phyloP scores from a whole-genome alignment of 2,113 vertebrate species.

The Heloderma charlesbogerti region DNA sequence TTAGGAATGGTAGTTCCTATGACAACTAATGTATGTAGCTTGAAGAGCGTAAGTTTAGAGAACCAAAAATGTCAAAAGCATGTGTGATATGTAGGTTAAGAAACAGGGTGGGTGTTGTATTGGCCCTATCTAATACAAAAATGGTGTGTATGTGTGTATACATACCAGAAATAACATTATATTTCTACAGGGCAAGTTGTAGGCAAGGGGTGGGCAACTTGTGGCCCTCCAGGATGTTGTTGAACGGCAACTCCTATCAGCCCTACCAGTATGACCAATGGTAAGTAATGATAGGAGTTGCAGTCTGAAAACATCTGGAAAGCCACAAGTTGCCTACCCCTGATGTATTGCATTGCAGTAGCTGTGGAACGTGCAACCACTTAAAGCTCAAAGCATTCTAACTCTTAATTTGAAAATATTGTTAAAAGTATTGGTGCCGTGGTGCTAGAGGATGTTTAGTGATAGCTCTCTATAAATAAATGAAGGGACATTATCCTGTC shows the following conservation, averaged over 20 bases:
- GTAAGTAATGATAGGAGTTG: neutral
- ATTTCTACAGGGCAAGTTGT: too few species aligned
- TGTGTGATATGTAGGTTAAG: neutral
- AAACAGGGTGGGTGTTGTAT: neutral
- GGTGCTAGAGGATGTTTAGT: neutral
- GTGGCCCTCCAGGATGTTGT: too few species aligned
- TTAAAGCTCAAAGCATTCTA: neutral
- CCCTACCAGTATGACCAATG: neutral
- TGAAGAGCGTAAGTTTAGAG: slow-evolving; percentile 46
- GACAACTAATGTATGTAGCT: slow-evolving; percentile 69
- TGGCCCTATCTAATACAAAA: neutral
- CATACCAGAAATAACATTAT: neutral
- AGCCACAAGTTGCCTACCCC: neutral
- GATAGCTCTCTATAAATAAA: neutral
- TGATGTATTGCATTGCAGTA: too few species aligned
- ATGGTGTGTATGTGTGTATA: neutral
- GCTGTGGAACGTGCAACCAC: neutral
- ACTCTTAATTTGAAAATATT: neutral
- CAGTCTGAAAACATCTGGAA: neutral
- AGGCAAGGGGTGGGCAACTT: too few species aligned
- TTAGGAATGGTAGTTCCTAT: slow-evolving; percentile 76
- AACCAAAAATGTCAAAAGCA: slow-evolving; percentile 61
- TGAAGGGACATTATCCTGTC: neutral
- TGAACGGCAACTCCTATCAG: too few species aligned
- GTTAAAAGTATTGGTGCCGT: neutral